Base-by-base conservation (phyloP, 2,113 vertebrate species). In the Nanorana parkeri region DNA sequence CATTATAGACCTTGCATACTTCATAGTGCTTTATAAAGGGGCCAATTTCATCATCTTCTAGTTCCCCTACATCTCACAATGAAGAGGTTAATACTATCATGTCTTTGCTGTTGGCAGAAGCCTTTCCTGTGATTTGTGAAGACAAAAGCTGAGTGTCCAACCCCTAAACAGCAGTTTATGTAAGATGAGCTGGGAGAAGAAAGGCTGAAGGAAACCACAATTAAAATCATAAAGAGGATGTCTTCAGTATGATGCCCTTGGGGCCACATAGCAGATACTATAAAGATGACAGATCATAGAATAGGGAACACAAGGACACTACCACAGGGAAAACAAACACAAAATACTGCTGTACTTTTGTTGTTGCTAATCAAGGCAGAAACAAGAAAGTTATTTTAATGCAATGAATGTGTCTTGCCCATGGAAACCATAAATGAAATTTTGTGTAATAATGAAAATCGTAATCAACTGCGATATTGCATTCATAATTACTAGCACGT, bases 201-300 rank as follows among this genome's bases (percentile, higher is more conserved):
- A 74, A 74, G 26, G 51, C 51, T 29, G 13, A 47, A 47, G 54
- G 23, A 73, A 73, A 73, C 52, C 69, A 32, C 54, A 58, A 60
- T 75, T 75, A 75, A 60, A 60, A 41, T 41, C 26, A 75, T 75
- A 75, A 75, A 32, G 54, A 21, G 28, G 19, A 60, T 75, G 72
- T n/a, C 23, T 28, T 26, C 47, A 56, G 51, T 26, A 75, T 55
- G 21, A 58, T 60, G 55, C 55, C 72, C 28, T 75, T 75, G 28
- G 55, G 69, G 52, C 69, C 51, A 29, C 23, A 29, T 28, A 32
- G 55, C 29, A 75, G 36, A 60, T 60, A 75, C 71, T 15, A 26
- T 58, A 74, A 74, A 36, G 47, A 71, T 3, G 68, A 54, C 69
- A 60, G 72, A 75, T 36, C 72, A 61, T 15, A 75, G 72, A 21